Conservation (phyloP, 2,888 invertebrate genomes). For the Clitarchus hookeri region DNA sequence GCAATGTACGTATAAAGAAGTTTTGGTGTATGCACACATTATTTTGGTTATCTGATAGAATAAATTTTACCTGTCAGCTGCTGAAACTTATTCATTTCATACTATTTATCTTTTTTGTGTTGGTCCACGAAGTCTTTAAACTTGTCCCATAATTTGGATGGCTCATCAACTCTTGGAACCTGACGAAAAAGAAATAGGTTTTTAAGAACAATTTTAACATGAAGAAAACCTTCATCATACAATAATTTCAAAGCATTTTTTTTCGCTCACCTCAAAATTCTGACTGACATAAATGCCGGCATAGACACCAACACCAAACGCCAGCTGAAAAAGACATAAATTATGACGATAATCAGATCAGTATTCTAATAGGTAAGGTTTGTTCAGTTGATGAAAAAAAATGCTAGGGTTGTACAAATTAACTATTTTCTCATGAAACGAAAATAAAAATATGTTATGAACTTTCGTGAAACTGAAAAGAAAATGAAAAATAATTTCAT, state of each 20-base stretch:
- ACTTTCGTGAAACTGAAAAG: too few relatives aligned
- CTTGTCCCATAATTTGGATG: conserved; percentile 70
- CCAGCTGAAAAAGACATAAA: conserved; percentile 60
- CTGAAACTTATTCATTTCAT: background rate
- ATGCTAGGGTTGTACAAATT: too few relatives aligned
- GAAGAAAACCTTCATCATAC: background rate
- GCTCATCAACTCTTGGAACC: conserved; percentile 87
- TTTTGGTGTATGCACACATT: too few relatives aligned
- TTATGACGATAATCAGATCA: too few relatives aligned
- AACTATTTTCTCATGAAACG: too few relatives aligned
- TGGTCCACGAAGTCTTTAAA: conserved; percentile 71
- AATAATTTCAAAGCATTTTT: background rate
- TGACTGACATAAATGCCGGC: conserved; percentile 74
- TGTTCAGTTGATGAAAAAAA: too few relatives aligned
- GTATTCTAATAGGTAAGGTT: too few relatives aligned
- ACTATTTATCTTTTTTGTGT: conserved; percentile 55
- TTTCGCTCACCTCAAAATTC: conserved; percentile 69
- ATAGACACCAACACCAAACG: conserved; percentile 71
- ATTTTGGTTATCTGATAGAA: too few relatives aligned
- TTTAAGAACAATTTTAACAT: background rate
- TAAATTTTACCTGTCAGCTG: too few relatives aligned
- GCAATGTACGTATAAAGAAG: too few relatives aligned
- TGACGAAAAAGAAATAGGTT: conserved; percentile 54
- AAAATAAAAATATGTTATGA: too few relatives aligned
- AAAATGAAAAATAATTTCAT: too few relatives aligned